Evolutionary conservation across 2,888 invertebrate genomes (phyloP), one percentile per base, ranked within the genome.

Genomic region (Sabatieria punctata): DNA sequence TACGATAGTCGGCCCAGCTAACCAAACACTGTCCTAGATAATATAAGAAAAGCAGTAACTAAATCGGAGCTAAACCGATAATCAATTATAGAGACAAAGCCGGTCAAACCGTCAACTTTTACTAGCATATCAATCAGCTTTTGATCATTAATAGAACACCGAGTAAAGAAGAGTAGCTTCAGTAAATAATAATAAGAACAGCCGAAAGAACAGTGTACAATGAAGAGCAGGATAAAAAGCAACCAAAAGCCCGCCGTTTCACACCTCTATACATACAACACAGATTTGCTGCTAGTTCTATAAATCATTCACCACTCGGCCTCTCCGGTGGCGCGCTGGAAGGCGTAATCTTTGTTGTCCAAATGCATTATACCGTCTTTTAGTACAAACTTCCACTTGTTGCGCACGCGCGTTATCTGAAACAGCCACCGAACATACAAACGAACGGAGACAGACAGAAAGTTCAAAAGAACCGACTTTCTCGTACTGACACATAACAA

Each of bases 331-430:
- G 93, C 91, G 73, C 88, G 91, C 72, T 93, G 93, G 74, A 97
- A 99, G 62, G 95, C 88, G 73, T 81, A 95, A 74, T 99, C 97
- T 71, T 85, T 86, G 40, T 95, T 93, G 56, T 81, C 81, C 64
- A 97, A 77, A 74, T 91, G 95, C 97, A 97, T 97, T 54, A 97
- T 93, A 49, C 97, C 97, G 72, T 97, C 97, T 73, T 99, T 99
- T 54, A 97, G 74, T 69, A 89, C 85, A 69, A 99, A 95, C 74
- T 95, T 97, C 97, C 97, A 97, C 70, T 89, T 89, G 70, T 91
- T 93, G 62, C 95, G 80, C 68, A 85, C 91, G 67, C 97, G 78
- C 54, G 91, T 91, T 51, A 97, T 91, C 84, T 85, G 66, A 19
- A 71, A 68, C 49, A 50, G 50, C 58, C 59, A 55, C 50, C 49